phyloP scores from a whole-genome alignment of 2,113 vertebrate species.

The Erinaceus europaeus region DNA sequence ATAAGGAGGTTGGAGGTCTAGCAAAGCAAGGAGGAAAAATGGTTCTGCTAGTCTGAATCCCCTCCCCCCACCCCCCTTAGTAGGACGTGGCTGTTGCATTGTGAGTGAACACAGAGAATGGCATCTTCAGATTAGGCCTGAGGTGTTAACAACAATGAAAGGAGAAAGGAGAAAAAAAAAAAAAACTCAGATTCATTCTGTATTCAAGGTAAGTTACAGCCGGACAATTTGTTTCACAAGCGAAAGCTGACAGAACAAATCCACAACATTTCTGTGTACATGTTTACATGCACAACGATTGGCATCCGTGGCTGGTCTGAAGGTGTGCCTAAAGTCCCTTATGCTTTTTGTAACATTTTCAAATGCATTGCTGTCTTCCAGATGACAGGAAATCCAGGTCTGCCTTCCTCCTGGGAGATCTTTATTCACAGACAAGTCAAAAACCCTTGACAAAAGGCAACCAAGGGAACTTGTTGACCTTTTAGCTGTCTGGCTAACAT shows the following conservation, averaged over 20 bases:
- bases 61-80: background rate
- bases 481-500: conserved; percentile 90
- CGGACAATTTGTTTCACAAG: conserved; percentile 89
- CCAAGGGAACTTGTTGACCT: conserved; percentile 89
- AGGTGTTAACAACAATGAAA: conserved; percentile 66
- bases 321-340: conserved; percentile 87
- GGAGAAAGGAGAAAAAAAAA: background rate
- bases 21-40: background rate
- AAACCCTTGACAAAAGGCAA: conserved; percentile 92
- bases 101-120: conserved; percentile 12
- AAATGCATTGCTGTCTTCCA: conserved; percentile 88
- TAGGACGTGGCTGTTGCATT: background rate
- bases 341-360: conserved; percentile 93
- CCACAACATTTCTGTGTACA: conserved; percentile 86
- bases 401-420: conserved; percentile 87
- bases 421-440: conserved; percentile 91
- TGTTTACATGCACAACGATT: conserved; percentile 87
- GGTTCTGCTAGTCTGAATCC: background rate
- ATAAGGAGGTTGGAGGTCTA: background rate
- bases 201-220: conserved; percentile 83
- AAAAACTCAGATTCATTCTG: conserved; percentile 76
- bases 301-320: conserved; percentile 83
- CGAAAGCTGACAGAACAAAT: conserved; percentile 91
- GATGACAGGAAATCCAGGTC: conserved; percentile 89
- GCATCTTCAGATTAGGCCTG: conserved; percentile 15